Percentiles rank a stretch among this genome's conserved stretches.
Evolutionary conservation across 1,140 invertebrate genomes (phyloP).

Genomic region (Cydia strobilella): DNA sequence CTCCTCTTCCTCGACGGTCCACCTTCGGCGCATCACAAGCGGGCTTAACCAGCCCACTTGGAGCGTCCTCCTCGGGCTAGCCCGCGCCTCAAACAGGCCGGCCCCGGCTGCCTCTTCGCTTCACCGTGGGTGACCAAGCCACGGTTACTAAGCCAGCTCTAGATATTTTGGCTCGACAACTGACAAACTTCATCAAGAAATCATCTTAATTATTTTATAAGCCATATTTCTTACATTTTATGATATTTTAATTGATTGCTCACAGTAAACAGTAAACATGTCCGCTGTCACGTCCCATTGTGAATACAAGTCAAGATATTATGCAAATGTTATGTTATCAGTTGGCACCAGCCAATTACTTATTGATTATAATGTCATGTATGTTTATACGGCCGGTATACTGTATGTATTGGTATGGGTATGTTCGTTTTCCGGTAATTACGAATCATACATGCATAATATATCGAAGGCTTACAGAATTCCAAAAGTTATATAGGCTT

Average conservation of each 20-base stretch:
- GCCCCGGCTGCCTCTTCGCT: no score
- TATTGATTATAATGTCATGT: conserved; percentile 24
- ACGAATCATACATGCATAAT: no score
- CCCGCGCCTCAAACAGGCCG: no score
- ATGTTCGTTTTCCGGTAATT: background rate
- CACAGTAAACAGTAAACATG: conserved; percentile 15
- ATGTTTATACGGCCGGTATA: background rate
- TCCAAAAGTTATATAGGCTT: background rate
- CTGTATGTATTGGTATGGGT: background rate
- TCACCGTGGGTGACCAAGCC: no score
- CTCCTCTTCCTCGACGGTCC: no score
- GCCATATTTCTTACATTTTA: background rate
- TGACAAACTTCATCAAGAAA: no score
- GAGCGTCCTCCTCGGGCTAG: no score
- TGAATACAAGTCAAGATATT: conserved; percentile 27
- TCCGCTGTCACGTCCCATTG: conserved; percentile 1
- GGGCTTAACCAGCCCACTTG: no score
- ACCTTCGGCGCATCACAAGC: no score
- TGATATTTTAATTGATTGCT: background rate
- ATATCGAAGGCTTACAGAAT: background rate
- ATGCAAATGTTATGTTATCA: conserved; percentile 13
- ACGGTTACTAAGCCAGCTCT: no score
- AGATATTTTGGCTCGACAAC: no score
- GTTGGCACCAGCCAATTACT: conserved; percentile 10
- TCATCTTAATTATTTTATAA: background rate